Percentiles rank a stretch among this genome's conserved stretches.
Conservation (phyloP, 2,797 vertebrate species). For the Agapornis canus region DNA sequence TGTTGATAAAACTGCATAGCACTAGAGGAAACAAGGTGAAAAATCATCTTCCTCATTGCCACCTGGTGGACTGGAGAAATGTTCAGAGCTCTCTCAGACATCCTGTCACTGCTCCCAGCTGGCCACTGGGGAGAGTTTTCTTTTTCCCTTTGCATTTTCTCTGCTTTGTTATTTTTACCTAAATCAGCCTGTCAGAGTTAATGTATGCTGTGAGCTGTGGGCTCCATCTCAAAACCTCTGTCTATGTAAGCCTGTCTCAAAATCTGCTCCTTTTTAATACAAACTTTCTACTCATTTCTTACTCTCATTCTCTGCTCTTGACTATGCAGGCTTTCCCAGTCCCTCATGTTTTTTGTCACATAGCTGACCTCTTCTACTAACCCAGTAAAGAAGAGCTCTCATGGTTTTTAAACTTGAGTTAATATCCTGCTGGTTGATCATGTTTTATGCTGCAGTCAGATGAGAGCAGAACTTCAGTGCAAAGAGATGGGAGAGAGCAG, state of each 20-base stretch:
- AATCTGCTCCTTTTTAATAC: background rate
- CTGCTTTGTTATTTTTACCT: background rate
- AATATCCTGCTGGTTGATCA: background rate
- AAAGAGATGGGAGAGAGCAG: background rate
- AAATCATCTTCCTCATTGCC: background rate
- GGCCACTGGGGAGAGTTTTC: background rate
- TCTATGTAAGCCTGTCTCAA: background rate
- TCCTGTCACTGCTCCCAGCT: background rate
- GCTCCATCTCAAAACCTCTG: background rate
- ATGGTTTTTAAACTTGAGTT: background rate
- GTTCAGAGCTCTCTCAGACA: background rate
- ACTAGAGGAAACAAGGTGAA: background rate
- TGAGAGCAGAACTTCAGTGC: background rate
- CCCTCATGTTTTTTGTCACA: background rate
- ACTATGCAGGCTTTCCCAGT: background rate
- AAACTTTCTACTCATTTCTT: background rate
- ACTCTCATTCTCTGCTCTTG: background rate
- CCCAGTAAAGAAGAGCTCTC: background rate
- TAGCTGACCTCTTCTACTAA: background rate
- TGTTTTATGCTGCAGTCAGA: background rate
- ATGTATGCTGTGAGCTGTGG: background rate
- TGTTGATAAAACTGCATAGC: background rate
- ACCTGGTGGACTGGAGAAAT: background rate
- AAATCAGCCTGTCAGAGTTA: background rate
- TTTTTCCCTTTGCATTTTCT: background rate